Evolutionary conservation across 2,113 vertebrate species (phyloP), one percentile per base, ranked within the genome.

Genomic region (Archocentrus centrarchus): DNA sequence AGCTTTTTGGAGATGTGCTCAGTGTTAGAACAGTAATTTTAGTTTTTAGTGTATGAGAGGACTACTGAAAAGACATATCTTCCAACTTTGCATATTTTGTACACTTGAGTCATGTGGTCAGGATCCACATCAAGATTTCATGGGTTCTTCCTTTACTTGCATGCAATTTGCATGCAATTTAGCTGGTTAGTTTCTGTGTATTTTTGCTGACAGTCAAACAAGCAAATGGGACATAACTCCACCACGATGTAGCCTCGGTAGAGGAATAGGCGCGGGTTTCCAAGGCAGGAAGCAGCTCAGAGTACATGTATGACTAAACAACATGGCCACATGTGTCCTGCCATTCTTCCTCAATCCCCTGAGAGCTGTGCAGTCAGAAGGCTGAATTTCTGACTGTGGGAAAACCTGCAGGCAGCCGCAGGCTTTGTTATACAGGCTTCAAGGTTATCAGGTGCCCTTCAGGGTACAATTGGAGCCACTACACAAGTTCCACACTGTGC

Each of bases 251-350:
- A 10, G 30, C 6, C 66, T 53, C 2, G 6, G 47, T 22, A 22
- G 68, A 68, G 55, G 60, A 75, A 1, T 41, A 32, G 41, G 58
- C 37, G 66, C 22, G 77, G 59, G 30, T 63, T 84, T 87, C 64
- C 58, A 47, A 20, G 27, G 24, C 81, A 85, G 88, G 92, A 92
- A 86, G 75, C 57, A 20, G 66, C 32, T 15, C 37, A 9, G 44
- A 55, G 55, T 11, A 73, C 75, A 88, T n/a, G 68, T 59, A 73
- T 61, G 86, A 88, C 79, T 83, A 84, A 91, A 68, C 79, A 59
- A 18, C 55, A 47, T 59, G n/a, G 73, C 64, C 87, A 82, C 88
- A 81, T 86, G 87, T 89, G 91, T 94, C 92, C 93, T 93, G 93
- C 91, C 85, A 93, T 93, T 93, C 87, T 93, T 91, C 84, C 84